phyloP scores from a whole-genome alignment of 2,888 invertebrate species.

The Harpalus rufipes region DNA sequence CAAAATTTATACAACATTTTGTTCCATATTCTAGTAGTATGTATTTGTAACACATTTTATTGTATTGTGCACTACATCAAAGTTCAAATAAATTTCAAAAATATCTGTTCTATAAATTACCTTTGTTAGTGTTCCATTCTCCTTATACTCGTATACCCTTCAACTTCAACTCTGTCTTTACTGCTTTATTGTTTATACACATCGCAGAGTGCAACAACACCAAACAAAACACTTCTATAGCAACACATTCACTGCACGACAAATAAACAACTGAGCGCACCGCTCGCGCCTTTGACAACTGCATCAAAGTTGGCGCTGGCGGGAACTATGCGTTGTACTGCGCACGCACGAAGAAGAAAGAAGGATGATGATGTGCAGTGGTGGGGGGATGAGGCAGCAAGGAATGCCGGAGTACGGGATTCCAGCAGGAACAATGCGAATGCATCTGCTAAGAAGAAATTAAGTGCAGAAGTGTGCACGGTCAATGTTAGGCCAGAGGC shows the following conservation, averaged over 20 bases:
- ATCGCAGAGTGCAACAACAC: not conserved
- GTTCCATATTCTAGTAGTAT: no score
- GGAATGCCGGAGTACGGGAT: constrained; percentile 41
- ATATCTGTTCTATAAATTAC: not conserved
- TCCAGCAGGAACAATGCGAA: constrained; percentile 45
- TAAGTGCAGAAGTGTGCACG: constrained; percentile 36
- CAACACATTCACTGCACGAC: constrained; percentile 30
- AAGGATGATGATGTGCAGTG: not conserved
- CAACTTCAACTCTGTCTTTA: not conserved
- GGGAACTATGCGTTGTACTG: constrained; percentile 22
- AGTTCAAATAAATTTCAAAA: not conserved
- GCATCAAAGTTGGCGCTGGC: constrained; percentile 44
- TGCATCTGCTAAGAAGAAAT: constrained; percentile 39
- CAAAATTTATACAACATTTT: no score
- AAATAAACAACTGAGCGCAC: constrained; percentile 46
- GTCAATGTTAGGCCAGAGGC: constrained; percentile 25
- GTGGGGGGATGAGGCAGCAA: constrained; percentile 27
- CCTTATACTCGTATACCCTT: not conserved
- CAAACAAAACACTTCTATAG: not conserved
- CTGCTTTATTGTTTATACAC: not conserved
- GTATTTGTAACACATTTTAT: no score
- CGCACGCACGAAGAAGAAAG: constrained; percentile 30
- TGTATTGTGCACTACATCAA: not conserved
- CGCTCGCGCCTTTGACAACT: constrained; percentile 24
- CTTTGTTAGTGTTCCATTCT: not conserved